Evolutionary conservation across 2,113 vertebrate species (phyloP).

Genomic region (Macrotis lagotis): DNA sequence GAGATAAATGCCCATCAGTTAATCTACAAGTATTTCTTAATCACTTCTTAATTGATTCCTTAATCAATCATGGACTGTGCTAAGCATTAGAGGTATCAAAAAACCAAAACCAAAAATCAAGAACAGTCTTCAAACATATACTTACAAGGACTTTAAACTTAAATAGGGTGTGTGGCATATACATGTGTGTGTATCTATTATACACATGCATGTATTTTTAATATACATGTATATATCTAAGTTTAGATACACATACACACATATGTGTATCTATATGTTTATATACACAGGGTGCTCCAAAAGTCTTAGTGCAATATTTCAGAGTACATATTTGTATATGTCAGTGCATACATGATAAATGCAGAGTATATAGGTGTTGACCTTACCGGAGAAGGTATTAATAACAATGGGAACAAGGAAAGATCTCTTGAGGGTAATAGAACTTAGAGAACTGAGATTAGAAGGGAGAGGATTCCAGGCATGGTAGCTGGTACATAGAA

Average conservation of each 20-base stretch:
- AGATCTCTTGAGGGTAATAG: background rate
- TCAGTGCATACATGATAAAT: background rate
- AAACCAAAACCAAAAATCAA: background rate
- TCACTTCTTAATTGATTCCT: background rate
- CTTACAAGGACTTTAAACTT: background rate
- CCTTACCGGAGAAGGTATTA: background rate
- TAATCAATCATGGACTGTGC: background rate
- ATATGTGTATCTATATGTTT: background rate
- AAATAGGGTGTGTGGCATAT: background rate
- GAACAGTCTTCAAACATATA: background rate
- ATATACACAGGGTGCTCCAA: background rate
- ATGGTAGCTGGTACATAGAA: background rate
- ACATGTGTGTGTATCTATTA: too few relatives aligned
- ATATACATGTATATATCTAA: background rate
- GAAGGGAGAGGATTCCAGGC: background rate
- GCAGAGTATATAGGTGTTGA: background rate
- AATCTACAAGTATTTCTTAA: background rate
- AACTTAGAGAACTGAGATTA: background rate
- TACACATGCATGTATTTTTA: background rate
- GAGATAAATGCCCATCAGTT: background rate
- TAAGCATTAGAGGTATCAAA: background rate
- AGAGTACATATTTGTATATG: background rate
- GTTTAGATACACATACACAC: background rate
- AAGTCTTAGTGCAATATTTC: background rate
- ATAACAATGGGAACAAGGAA: background rate